These are phyloP conservation scores for Chrosomus eos DNA, from an alignment of 2,797 vertebrate species.

Conservation along the genomic window DNA sequence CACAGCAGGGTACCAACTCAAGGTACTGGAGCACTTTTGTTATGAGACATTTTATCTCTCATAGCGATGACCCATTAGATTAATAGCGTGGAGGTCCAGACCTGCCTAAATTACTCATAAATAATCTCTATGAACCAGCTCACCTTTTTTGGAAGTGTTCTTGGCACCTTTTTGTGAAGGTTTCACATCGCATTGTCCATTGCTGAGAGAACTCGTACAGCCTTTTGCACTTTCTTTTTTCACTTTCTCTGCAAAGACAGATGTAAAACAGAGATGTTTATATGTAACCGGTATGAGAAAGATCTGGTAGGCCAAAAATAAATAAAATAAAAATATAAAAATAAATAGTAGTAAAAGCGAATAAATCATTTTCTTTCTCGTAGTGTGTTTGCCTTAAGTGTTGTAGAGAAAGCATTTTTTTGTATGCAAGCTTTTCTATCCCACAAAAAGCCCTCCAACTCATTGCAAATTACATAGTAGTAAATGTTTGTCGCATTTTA, in stretches of 20 bases:
- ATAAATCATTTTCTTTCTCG: too few species aligned
- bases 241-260: background rate
- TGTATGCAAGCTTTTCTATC: too few species aligned
- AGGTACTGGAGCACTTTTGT: constrained; percentile 61
- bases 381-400: too few species aligned
- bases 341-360: too few species aligned
- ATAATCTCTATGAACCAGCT: constrained; percentile 26
- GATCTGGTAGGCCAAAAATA: background rate
- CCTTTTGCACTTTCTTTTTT: background rate
- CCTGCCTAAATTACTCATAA: constrained; percentile 2
- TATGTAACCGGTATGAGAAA: background rate
- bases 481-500: constrained; percentile 3
- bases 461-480: background rate
- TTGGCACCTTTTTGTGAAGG: background rate
- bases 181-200: background rate
- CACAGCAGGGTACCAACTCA: constrained; percentile 43
- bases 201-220: background rate
- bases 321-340: background rate
- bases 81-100: background rate
- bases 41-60: constrained; percentile 56
- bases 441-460: too few species aligned
- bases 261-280: background rate
- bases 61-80: constrained; percentile 58
- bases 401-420: too few species aligned
- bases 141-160: constrained; percentile 50